Evolutionary conservation across 2,888 invertebrate genomes (phyloP).

Genomic region (Eumerus sabulonum): DNA sequence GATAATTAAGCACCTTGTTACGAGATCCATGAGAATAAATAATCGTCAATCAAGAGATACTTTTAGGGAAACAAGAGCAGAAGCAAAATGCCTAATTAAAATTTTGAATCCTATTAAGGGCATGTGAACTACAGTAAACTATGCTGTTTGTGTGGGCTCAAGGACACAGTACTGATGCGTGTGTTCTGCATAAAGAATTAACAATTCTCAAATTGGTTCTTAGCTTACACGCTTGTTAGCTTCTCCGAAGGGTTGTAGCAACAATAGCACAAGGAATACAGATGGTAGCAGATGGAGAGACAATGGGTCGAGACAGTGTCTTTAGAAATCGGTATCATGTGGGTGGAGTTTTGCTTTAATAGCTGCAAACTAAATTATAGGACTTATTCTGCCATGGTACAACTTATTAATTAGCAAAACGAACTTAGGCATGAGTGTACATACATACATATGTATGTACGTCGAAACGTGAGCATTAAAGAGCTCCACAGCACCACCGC

Average conservation of each 20-base stretch:
- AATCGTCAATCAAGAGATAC: conserved; percentile 50
- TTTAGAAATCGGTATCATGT: conserved; percentile 33
- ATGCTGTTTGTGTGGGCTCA: conserved; percentile 16
- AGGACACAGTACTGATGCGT: conserved; percentile 15
- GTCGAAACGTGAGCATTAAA: conserved; percentile 22
- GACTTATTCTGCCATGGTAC: conserved; percentile 53
- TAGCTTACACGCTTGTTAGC: conserved; percentile 47
- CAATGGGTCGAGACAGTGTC: not conserved
- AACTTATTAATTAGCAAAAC: conserved; percentile 52
- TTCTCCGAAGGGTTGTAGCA: not conserved
- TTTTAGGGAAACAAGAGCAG: conserved; percentile 2
- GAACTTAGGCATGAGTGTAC: not conserved
- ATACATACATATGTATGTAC: conserved; percentile 20
- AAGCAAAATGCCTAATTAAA: conserved; percentile 48
- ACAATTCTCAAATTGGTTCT: conserved; percentile 55
- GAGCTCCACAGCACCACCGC: conserved; percentile 18
- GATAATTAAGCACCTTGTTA: conserved; percentile 46
- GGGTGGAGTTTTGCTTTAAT: conserved; percentile 41
- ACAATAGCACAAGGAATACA: too few species aligned
- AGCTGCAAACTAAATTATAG: conserved; percentile 56
- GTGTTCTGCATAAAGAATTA: conserved; percentile 49
- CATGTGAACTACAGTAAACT: conserved; percentile 36
- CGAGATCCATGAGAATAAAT: conserved; percentile 43
- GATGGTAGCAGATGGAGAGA: too few species aligned
- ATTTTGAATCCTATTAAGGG: conserved; percentile 55